These are phyloP conservation scores for Chromis chromis DNA, from an alignment of 2,797 vertebrate genomes.

Conservation along the genomic window DNA sequence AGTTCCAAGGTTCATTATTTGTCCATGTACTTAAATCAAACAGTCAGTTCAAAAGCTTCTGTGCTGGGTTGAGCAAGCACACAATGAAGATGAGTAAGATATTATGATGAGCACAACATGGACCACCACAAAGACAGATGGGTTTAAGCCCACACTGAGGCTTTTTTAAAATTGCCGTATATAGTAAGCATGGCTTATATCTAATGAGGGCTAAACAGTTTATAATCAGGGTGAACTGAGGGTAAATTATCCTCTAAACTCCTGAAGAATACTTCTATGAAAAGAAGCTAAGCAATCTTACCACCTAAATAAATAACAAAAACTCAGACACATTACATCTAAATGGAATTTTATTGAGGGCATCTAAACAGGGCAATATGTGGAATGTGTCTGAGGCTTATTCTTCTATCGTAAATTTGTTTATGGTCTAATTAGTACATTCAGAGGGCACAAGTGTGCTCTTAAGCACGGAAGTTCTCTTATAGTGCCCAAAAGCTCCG, in stretches of 20 bases:
- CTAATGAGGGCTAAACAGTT: slow-evolving; percentile 50
- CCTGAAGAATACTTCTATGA: slow-evolving; percentile 23
- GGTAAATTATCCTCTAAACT: slow-evolving; percentile 47
- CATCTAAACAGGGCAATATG: slow-evolving; percentile 64
- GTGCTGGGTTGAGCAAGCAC: slow-evolving; percentile 39
- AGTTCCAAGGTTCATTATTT: slow-evolving; percentile 58
- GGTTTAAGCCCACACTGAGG: slow-evolving; percentile 51
- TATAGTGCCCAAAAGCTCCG: slow-evolving; percentile 3
- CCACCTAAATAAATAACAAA: slow-evolving; percentile 55
- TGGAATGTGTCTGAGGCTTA: slow-evolving; percentile 67
- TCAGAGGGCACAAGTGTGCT: slow-evolving; percentile 27
- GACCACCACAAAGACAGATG: slow-evolving; percentile 52
- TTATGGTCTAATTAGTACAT: slow-evolving; percentile 69
- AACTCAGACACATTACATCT: slow-evolving; percentile 30
- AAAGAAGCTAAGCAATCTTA: slow-evolving; percentile 52
- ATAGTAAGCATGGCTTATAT: slow-evolving; percentile 40
- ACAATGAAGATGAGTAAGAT: slow-evolving; percentile 64
- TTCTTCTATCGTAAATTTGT: slow-evolving; percentile 68
- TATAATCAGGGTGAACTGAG: slow-evolving; percentile 53
- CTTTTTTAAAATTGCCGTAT: slow-evolving; percentile 32
- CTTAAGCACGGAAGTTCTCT: slow-evolving; percentile 32
- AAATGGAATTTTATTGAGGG: slow-evolving; percentile 34
- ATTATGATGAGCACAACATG: slow-evolving; percentile 52
- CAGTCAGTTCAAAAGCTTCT: slow-evolving; percentile 54
- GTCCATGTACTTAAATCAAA: slow-evolving; percentile 33